Conservation (phyloP, 1,140 invertebrate species). For the Choristoneura fumiferana region DNA sequence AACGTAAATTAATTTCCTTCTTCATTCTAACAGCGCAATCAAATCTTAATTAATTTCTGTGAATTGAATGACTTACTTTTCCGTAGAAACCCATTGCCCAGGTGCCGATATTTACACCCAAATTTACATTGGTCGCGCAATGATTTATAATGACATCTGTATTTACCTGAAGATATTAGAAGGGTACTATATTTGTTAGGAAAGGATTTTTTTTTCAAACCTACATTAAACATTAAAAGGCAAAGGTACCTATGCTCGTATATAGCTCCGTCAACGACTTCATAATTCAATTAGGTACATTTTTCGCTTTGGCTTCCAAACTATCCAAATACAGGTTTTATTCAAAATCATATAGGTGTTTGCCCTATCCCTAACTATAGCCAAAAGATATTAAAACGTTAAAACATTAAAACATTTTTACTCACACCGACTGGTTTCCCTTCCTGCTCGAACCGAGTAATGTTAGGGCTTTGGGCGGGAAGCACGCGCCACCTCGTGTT, state of each 20-base stretch:
- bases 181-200: neutral
- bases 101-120: conserved; percentile 50
- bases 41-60: conserved; percentile 10
- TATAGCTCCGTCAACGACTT: no score
- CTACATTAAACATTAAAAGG: no score
- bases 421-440: conserved; percentile 49
- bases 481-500: conserved; percentile 66
- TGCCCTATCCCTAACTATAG: no score
- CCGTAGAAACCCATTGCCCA: conserved; percentile 63
- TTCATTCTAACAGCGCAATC: conserved; percentile 1
- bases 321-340: no score
- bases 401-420: neutral
- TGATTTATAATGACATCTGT: conserved; percentile 65
- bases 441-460: conserved; percentile 64
- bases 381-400: no score
- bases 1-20: neutral
- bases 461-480: conserved; percentile 45
- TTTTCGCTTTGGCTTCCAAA: no score
- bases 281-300: no score
- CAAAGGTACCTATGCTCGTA: no score
- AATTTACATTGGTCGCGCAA: conserved; percentile 66
- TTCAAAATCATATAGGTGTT: no score
- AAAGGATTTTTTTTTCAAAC: no score
- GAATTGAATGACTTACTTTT: conserved; percentile 43
- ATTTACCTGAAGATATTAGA: conserved; percentile 55